These are phyloP conservation scores for Pleuronectes platessa DNA, from an alignment of 2,113 vertebrate species.

Conservation along the genomic window DNA sequence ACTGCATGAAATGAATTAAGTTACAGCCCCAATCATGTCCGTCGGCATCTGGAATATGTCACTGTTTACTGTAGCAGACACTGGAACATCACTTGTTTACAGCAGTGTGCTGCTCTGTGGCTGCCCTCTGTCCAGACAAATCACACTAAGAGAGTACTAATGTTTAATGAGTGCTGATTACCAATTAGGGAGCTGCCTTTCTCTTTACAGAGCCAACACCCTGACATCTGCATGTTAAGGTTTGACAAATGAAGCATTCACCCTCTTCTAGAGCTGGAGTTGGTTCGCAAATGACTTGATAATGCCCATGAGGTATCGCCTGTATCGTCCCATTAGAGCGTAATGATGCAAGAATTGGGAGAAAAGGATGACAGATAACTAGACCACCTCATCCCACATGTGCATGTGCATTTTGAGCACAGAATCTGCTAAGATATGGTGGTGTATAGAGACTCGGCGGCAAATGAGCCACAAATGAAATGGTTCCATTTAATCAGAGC, in stretches of 20 bases:
- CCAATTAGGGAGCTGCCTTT: conserved; percentile 60
- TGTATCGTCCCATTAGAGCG: conserved; percentile 64
- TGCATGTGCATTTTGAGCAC: conserved; percentile 31
- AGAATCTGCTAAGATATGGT: conserved; percentile 9
- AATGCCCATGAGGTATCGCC: conserved; percentile 59
- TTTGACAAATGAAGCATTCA: conserved; percentile 69
- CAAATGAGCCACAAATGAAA: conserved; percentile 11
- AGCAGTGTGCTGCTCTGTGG: conserved; percentile 35
- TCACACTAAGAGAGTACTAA: conserved; percentile 40
- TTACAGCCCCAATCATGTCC: conserved; percentile 10
- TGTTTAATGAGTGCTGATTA: conserved; percentile 66
- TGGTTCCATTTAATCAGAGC: conserved; percentile 9
- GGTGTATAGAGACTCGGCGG: neutral
- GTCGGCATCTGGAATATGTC: conserved; percentile 11
- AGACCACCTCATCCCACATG: conserved; percentile 33
- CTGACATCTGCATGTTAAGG: conserved; percentile 67
- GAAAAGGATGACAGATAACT: conserved; percentile 61
- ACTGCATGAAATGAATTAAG: conserved; percentile 16
- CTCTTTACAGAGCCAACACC: conserved; percentile 39
- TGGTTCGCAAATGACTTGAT: conserved; percentile 66
- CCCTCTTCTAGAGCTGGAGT: conserved; percentile 45
- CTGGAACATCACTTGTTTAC: neutral
- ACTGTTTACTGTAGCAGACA: conserved; percentile 38
- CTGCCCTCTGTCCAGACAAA: conserved; percentile 42
- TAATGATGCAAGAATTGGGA: conserved; percentile 68